These are phyloP conservation scores for Masnerella sp. DNA, from an alignment of 2,888 invertebrate genomes.

Conservation along the genomic window DNA sequence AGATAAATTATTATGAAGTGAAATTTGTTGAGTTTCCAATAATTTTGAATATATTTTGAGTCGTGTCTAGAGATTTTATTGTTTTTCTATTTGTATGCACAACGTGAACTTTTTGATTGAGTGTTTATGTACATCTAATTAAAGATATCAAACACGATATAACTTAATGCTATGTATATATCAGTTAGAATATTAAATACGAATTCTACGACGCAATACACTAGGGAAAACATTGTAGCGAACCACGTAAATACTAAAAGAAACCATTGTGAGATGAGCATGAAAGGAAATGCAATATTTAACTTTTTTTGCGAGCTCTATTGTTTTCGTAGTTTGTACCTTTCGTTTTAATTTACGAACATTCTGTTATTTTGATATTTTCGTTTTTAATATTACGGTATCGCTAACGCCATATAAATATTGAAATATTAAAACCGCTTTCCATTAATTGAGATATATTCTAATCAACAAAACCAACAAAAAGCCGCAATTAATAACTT, in stretches of 20 bases:
- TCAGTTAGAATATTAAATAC: not conserved
- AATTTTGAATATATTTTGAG: too few species aligned
- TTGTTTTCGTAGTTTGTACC: slow-evolving; percentile 20
- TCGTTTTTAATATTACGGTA: slow-evolving; percentile 3
- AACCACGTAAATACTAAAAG: slow-evolving; percentile 1
- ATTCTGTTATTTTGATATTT: slow-evolving; percentile 23
- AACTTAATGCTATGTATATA: slow-evolving; percentile 1
- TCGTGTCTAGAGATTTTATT: too few species aligned
- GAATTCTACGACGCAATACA: not conserved
- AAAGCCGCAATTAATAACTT: slow-evolving; percentile 9
- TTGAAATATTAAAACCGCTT: not conserved
- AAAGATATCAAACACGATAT: not conserved
- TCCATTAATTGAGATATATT: slow-evolving; percentile 15
- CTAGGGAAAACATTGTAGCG: not conserved
- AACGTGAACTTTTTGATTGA: slow-evolving; percentile 24
- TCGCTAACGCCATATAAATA: not conserved
- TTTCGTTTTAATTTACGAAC: slow-evolving; percentile 29
- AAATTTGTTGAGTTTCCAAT: too few species aligned
- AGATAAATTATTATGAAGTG: slow-evolving; percentile 15
- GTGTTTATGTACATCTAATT: slow-evolving; percentile 15
- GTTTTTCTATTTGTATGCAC: too few species aligned
- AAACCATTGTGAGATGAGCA: slow-evolving; percentile 12
- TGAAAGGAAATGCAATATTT: slow-evolving; percentile 38
- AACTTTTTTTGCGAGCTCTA: slow-evolving; percentile 25
- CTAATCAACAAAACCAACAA: not conserved